Evolutionary conservation across 2,888 invertebrate genomes (phyloP).

Genomic region (Sympetrum striolatum): DNA sequence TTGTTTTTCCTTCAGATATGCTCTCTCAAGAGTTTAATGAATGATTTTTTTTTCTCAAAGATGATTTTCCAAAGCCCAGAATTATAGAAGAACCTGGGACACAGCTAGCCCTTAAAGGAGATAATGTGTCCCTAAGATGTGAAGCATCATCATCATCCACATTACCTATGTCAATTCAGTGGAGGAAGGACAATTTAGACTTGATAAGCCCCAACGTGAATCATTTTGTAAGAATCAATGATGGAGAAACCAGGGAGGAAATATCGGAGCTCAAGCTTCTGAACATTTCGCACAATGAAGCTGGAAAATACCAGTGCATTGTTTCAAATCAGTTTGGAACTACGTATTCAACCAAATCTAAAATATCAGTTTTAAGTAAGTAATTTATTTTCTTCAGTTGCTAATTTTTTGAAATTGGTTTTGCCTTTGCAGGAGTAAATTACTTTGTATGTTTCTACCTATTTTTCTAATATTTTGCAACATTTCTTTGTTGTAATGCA

Average conservation of each 20-base stretch:
- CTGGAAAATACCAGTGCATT: conserved; percentile 92
- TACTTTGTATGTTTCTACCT: neutral
- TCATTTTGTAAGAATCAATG: conserved; percentile 60
- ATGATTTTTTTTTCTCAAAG: conserved; percentile 55
- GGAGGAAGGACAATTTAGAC: conserved; percentile 86
- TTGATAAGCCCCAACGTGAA: conserved; percentile 56
- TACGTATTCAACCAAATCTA: conserved; percentile 85
- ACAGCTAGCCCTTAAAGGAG: conserved; percentile 86
- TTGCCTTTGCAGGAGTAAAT: too few relatives aligned
- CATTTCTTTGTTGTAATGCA: neutral
- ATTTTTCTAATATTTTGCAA: neutral
- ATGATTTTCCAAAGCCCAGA: conserved; percentile 85
- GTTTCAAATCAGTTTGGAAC: conserved; percentile 89
- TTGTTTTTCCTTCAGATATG: too few relatives aligned
- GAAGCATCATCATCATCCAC: conserved; percentile 81
- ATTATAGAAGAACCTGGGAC: conserved; percentile 82
- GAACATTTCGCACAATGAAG: conserved; percentile 80
- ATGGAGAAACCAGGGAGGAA: conserved; percentile 61
- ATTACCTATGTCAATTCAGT: conserved; percentile 78
- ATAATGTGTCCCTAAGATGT: conserved; percentile 81
- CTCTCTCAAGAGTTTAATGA: too few relatives aligned
- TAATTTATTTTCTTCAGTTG: conserved; percentile 46
- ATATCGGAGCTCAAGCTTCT: conserved; percentile 75
- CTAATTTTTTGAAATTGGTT: too few relatives aligned
- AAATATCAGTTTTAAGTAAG: conserved; percentile 83